Evolutionary conservation across 1,140 invertebrate genomes (phyloP).

Genomic region (Drosophila guanche): DNA sequence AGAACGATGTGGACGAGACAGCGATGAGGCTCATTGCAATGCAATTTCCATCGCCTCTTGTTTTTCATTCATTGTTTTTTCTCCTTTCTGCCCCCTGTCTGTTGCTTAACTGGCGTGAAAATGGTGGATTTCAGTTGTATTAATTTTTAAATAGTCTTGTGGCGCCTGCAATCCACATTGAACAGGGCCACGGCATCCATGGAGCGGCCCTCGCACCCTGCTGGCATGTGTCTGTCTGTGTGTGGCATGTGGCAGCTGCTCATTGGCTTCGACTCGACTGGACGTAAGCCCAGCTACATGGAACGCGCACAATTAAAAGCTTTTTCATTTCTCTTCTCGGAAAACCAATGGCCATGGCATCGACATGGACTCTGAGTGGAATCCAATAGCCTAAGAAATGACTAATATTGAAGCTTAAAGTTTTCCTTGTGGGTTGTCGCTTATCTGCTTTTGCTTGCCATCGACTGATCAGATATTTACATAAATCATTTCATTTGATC

Average conservation of each 20-base stretch:
- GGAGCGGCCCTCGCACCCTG: neutral
- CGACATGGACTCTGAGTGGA: neutral
- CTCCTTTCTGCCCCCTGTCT: neutral
- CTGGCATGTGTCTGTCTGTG: conserved; percentile 15
- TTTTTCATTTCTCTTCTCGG: conserved; percentile 35
- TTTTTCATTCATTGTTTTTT: conserved; percentile 14
- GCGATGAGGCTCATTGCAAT: conserved; percentile 35
- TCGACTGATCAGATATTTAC: neutral
- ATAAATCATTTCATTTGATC: conserved; percentile 40
- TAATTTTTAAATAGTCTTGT: conserved; percentile 73
- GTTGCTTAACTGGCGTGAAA: conserved; percentile 63
- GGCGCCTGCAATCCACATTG: conserved; percentile 35
- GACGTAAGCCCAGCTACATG: conserved; percentile 23
- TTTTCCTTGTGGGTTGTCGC: neutral
- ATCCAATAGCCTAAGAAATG: conserved; percentile 8
- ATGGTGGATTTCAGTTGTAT: conserved; percentile 58
- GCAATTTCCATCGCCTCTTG: conserved; percentile 5
- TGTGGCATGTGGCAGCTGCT: conserved; percentile 40
- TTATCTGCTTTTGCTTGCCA: conserved; percentile 1
- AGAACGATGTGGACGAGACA: conserved; percentile 24
- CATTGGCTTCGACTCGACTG: conserved; percentile 1
- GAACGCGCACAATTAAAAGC: conserved; percentile 64
- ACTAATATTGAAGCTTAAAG: conserved; percentile 15
- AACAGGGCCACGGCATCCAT: neutral
- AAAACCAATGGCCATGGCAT: conserved; percentile 21